Base-by-base conservation (phyloP, 2,113 vertebrate species). In the Scortum barcoo region DNA sequence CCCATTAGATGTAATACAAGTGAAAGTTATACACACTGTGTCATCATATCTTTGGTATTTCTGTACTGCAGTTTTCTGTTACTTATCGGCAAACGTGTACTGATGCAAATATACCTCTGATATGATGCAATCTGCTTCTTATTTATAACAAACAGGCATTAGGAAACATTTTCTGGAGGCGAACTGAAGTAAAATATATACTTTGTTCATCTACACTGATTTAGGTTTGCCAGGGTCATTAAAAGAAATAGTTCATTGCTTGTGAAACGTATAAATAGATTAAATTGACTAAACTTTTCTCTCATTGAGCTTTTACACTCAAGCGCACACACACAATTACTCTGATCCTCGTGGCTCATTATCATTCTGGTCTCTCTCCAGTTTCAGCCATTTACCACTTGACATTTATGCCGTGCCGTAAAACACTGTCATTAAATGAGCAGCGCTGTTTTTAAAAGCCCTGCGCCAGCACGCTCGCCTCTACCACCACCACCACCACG, bases 341-440 rank as follows among this genome's bases (percentile, higher is more conserved):
- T 26, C n/a, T 40, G 36, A 77, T 88, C 17, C 46, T 56, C 8
- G 26, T 54, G 62, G 61, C 56, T 86, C 81, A 87, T 87, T 88
- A 85, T 83, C 44, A 72, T 81, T 76, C 53, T 83, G 80, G 53
- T 86, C 71, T 82, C 48, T 61, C 56, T 87, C 84, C 81, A 84
- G 28, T 73, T 89, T 84, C 58, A 81, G 46, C 79, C 72, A 53
- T 88, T 90, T 83, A 83, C 79, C 83, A 86, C 89, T 86, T 77
- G 73, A 91, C 84, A 85, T 91, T 90, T 88, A 77, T 53, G 38
- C 66, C 44, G 4, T 28, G 71, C 74, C 69, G 62, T 90, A 81
- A 91, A 92, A 92, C 76, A 74, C 76, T 81, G 76, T 85, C 79
- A 86, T 91, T 91, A 88, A 84, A 82, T 40, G 65, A 88, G 62